Conservation (phyloP, 2,888 invertebrate genomes). For the Epistrophe grossulariae region DNA sequence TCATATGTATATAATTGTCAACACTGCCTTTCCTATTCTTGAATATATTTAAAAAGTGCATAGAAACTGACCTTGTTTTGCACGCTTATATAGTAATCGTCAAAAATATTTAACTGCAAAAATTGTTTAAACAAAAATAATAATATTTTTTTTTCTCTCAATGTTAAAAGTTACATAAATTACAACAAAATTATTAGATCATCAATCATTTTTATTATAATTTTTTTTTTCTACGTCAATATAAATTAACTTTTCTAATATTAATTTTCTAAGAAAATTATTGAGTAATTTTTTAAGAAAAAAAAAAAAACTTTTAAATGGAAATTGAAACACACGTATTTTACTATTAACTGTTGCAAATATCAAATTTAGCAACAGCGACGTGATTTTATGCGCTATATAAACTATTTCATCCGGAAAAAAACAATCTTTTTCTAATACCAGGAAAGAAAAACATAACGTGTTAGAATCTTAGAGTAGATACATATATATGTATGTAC, state of each 20-base stretch:
- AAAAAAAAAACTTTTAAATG: neutral
- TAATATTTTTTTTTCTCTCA: neutral
- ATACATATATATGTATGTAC: no score
- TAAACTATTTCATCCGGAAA: neutral
- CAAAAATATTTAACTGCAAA: neutral
- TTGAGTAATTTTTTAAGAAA: neutral
- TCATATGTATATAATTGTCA: neutral
- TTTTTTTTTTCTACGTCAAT: neutral
- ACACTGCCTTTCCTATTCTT: neutral
- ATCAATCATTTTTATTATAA: slow-evolving; percentile 19
- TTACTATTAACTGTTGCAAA: neutral
- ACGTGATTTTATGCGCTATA: neutral
- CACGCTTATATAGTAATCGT: neutral
- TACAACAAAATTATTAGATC: neutral
- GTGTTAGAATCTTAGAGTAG: neutral
- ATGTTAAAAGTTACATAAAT: neutral
- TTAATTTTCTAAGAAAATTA: neutral
- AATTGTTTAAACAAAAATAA: neutral
- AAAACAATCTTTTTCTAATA: neutral
- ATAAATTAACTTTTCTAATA: slow-evolving; percentile 3
- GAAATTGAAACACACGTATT: neutral
- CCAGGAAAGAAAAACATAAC: neutral
- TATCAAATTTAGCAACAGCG: neutral
- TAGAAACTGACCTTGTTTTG: slow-evolving; percentile 1
- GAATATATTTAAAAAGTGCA: neutral